These are phyloP conservation scores for Cheilosia pagana DNA, from an alignment of 2,888 invertebrate genomes.

Conservation along the genomic window DNA sequence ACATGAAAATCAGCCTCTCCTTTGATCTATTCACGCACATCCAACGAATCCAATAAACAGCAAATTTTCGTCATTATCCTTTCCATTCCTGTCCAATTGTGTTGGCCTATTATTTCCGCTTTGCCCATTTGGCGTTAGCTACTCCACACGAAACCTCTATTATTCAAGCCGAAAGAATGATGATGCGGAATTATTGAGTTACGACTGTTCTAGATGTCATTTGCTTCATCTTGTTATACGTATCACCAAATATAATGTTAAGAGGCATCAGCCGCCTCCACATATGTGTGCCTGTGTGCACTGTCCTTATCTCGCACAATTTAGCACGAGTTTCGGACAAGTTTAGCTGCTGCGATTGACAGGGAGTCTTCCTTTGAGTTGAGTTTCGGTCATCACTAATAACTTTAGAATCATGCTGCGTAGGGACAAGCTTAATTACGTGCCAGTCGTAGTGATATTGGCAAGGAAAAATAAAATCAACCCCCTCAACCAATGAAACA, in stretches of 20 bases:
- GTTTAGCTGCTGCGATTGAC: neutral
- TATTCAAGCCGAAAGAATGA: constrained; percentile 22
- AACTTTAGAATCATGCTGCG: neutral
- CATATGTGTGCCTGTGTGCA: constrained; percentile 5
- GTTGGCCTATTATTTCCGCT: neutral
- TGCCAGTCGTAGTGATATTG: neutral
- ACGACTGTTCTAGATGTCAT: constrained; percentile 6
- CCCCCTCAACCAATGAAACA: neutral
- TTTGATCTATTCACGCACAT: neutral
- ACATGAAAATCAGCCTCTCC: neutral
- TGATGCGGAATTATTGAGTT: constrained; percentile 44
- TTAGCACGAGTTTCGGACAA: constrained; percentile 17
- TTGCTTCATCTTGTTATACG: neutral
- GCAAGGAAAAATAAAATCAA: neutral
- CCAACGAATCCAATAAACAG: constrained; percentile 2
- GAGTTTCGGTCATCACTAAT: neutral
- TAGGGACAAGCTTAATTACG: neutral
- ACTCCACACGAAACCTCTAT: neutral
- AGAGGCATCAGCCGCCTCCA: neutral
- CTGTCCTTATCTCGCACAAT: constrained; percentile 25
- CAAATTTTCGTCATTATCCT: constrained; percentile 7
- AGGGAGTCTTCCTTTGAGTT: neutral
- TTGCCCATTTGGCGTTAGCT: neutral
- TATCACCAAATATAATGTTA: constrained; percentile 1
- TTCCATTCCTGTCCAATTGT: neutral